Evolutionary conservation across 2,888 invertebrate species (phyloP), one percentile per base, ranked within the genome.

Genomic region (Eilema caniola): DNA sequence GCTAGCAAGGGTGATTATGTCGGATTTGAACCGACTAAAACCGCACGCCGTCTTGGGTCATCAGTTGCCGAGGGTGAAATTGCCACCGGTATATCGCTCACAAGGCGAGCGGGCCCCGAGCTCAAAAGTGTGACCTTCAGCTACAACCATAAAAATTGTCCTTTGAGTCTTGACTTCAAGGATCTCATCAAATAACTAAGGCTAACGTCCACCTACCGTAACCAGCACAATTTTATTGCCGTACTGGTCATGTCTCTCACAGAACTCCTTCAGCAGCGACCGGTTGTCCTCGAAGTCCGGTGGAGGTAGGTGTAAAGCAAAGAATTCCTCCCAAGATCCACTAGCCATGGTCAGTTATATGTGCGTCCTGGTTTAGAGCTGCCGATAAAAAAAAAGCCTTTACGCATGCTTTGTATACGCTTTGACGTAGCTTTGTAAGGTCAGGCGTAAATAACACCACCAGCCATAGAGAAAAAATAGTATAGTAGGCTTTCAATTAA

Each of bases 291-390:
- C 97, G 85, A 97, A 97, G 94, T 98, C 97, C 10, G 96, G 96
- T 23, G 98, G 98, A 33, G 97, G 97, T 77, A 97, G 95, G 91
- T 98, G 97, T 73, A 96, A 96, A 11, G 97, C 96, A 88, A 98
- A 98, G 94, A 98, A 98, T 85, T 98, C 97, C 94, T 98, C 98
- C 98, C 98, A 98, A 75, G 97, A 96, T 77, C 96, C 92, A 74
- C 85, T 88, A 24, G 88, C 86, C 90, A 90, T 90, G 14, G 67
- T 74, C 60, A 24, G 24, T 24, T 60, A 25, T 37, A 7, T 20
- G 1, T 20, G 23, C 12, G 11, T 59, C 16, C 8, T 62, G 12
- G 7, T 11, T n/a, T 11, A 1, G 33, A 20, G 20, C 57, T 57
- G 66, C 20, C 33, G 20, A 33, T 5, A 57, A 65, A 25, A 66